A percentile compares a stretch with the other conserved stretches of the same genome.
These are phyloP conservation scores for Lindbergichthys nudifrons DNA, from an alignment of 2,797 vertebrate genomes.

Conservation along the genomic window DNA sequence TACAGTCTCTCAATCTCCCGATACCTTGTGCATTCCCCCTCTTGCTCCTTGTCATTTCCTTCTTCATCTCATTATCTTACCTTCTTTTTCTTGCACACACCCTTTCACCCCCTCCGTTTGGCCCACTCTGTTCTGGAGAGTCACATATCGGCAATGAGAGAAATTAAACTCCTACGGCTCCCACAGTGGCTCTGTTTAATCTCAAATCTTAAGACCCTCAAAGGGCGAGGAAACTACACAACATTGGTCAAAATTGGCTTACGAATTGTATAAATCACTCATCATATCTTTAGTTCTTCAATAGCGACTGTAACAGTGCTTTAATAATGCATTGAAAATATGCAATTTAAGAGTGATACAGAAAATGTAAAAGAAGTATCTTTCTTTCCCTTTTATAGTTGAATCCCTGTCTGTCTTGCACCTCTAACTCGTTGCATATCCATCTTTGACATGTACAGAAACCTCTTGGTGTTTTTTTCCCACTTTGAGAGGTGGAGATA, in stretches of 20 bases:
- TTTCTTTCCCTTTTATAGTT: background rate
- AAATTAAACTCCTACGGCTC: constrained; percentile 71
- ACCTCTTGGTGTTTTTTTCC: constrained; percentile 38
- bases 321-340: background rate
- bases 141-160: constrained; percentile 69
- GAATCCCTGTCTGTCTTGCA: constrained; percentile 22
- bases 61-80: constrained; percentile 79
- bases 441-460: constrained; percentile 61
- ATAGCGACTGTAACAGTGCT: background rate
- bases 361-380: background rate
- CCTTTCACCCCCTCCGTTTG: constrained; percentile 55
- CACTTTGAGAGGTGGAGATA: constrained; percentile 60
- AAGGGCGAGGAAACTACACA: constrained; percentile 38
- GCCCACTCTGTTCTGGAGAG: constrained; percentile 62
- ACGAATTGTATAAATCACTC: constrained; percentile 24
- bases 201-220: constrained; percentile 42
- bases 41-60: constrained; percentile 78
- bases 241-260: constrained; percentile 26
- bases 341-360: constrained; percentile 6
- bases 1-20: constrained; percentile 62
- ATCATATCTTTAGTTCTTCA: constrained; percentile 5
- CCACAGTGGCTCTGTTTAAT: constrained; percentile 57
- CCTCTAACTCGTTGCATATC: constrained; percentile 49
- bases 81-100: constrained; percentile 63
- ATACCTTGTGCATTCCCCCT: constrained; percentile 61